These are phyloP conservation scores for Melieria picta DNA, from an alignment of 2,888 invertebrate species.

Conservation along the genomic window DNA sequence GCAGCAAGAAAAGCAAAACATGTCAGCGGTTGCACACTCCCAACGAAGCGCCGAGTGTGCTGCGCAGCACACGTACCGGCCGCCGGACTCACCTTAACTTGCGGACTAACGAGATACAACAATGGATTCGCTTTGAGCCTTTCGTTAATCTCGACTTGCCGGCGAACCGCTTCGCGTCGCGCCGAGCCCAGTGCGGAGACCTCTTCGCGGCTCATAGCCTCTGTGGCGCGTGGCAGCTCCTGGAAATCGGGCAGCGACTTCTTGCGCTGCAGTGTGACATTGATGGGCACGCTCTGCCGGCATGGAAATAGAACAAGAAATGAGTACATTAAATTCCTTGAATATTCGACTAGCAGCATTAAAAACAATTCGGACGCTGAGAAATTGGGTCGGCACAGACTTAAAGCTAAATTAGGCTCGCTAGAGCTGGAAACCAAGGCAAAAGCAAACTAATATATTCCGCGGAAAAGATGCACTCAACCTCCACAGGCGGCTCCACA, in stretches of 20 bases:
- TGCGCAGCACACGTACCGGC: too few relatives aligned
- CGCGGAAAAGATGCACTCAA: constrained; percentile 61
- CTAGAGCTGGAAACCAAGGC: neutral
- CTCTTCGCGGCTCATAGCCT: constrained; percentile 93
- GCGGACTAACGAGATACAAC: constrained; percentile 95
- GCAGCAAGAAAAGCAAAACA: constrained; percentile 1
- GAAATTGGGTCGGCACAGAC: too few relatives aligned
- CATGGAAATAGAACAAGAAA: constrained; percentile 22
- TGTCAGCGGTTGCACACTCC: neutral
- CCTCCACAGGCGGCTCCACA: constrained; percentile 87
- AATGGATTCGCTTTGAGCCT: constrained; percentile 93
- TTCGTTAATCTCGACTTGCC: constrained; percentile 90
- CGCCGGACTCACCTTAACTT: constrained; percentile 83
- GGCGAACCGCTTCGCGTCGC: constrained; percentile 91
- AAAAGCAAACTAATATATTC: constrained; percentile 24
- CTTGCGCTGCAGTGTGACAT: constrained; percentile 86
- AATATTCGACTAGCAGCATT: too few relatives aligned
- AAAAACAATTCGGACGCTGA: too few relatives aligned
- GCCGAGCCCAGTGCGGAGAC: constrained; percentile 93
- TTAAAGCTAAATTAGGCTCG: too few relatives aligned
- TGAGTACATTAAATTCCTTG: too few relatives aligned
- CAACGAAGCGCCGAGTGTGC: neutral
- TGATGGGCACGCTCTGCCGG: constrained; percentile 79
- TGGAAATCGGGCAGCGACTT: constrained; percentile 97
- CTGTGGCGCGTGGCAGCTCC: constrained; percentile 80